Base-by-base conservation (phyloP, 2,113 vertebrate species). In the Platycercus adscitus region DNA sequence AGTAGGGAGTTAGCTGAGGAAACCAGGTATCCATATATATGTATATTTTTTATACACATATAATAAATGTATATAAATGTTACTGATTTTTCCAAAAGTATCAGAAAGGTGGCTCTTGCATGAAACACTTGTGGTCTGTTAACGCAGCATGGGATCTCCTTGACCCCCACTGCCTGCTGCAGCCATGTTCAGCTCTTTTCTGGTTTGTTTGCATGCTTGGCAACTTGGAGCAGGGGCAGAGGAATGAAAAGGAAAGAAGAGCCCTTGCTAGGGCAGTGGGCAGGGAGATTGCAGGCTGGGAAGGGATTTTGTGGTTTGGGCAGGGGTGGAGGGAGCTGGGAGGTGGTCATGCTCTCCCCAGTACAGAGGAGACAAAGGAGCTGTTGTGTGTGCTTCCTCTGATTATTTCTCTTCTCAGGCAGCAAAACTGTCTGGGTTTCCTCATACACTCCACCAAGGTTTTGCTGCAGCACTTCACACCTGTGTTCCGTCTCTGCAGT, bases 321-420 rank as follows among this genome's bases (percentile, higher is more conserved):
- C 39, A 78, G 35, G 28, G n/a, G 70, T n/a, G 46, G 37, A 78
- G 28, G 31, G 44, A 93, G 41, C n/a, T 88, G 71, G 53, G 46
- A 88, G 39, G n/a, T 73, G 68, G 46, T 72, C 0, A 0, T 69
- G 44, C 28, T 81, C 52, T 87, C 29, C 29, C 13, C 0, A 3
- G 9, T 23, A 53, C 9, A 2, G 47, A 87, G 35, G 35, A 63
- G 72, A 50, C 0, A 3, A 52, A 24, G 41, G 46, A 87, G 9
- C 19, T 89, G 77, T 46, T 75, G 10, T 2, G 1, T 64, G 28
- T 83, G 53, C 58, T 80, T 15, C n/a, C 23, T 87, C 87, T 78
- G 35, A 39, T 58, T 1, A 1, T 88, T 86, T 87, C 18, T 78
- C 28, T 84, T 84, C 65, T 84, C 24, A 56, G 64, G 24, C 16